These are phyloP conservation scores for Hyalella azteca DNA, from an alignment of 2,888 invertebrate genomes.

Conservation along the genomic window DNA sequence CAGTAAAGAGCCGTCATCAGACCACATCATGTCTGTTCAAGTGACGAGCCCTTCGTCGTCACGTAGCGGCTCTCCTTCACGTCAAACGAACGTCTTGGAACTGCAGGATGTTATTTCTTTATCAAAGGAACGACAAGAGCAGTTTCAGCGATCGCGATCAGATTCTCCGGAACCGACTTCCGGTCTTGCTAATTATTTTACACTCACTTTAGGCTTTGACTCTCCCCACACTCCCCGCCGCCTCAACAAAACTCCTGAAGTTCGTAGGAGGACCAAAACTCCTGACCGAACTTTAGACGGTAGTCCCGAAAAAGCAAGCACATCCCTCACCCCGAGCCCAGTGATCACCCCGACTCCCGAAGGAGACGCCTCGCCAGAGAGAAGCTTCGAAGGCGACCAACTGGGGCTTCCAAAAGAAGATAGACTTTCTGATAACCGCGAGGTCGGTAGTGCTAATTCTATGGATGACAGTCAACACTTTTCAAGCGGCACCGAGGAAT, in stretches of 20 bases:
- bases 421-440: background rate
- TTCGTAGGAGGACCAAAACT: conserved; percentile 47
- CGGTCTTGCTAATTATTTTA: conserved; percentile 56
- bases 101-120: conserved; percentile 54
- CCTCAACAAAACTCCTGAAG: conserved; percentile 56
- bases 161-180: conserved; percentile 47
- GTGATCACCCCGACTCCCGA: conserved; percentile 52
- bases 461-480: conserved; percentile 16
- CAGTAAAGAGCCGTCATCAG: conserved; percentile 48
- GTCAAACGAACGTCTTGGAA: conserved; percentile 52
- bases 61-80: conserved; percentile 53
- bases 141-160: conserved; percentile 52
- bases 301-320: background rate
- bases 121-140: conserved; percentile 51
- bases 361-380: conserved; percentile 47
- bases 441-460: background rate
- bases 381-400: background rate
- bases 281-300: conserved; percentile 21
- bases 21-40: conserved; percentile 58
- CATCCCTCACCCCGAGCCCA: conserved; percentile 38
- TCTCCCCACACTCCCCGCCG: conserved; percentile 55
- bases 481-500: conserved; percentile 68
- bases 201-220: conserved; percentile 55
- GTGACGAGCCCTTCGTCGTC: conserved; percentile 58
- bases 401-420: background rate